These are phyloP conservation scores for Diplolepis rosae DNA, from an alignment of 2,888 invertebrate genomes.

Conservation along the genomic window DNA sequence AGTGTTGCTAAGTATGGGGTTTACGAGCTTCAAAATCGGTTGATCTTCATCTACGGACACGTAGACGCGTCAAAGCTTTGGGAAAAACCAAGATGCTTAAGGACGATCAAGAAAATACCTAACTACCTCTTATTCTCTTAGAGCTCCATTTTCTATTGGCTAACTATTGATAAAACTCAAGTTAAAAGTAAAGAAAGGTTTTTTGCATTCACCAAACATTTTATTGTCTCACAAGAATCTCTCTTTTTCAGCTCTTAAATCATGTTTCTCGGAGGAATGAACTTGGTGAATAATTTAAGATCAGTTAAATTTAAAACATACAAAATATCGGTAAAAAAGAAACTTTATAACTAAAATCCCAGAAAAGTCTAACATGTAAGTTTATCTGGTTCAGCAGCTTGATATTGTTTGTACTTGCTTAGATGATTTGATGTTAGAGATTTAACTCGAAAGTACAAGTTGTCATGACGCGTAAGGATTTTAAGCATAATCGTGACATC, in stretches of 20 bases:
- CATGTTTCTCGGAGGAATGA: too few relatives aligned
- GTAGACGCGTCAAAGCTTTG: conserved; percentile 27
- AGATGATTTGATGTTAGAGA: conserved; percentile 26
- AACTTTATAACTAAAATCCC: too few relatives aligned
- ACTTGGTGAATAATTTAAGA: too few relatives aligned
- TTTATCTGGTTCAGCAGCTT: conserved; percentile 26
- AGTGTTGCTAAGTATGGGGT: conserved; percentile 33
- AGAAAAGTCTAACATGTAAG: neutral
- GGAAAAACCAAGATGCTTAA: neutral
- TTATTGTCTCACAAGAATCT: too few relatives aligned
- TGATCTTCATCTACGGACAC: conserved; percentile 34
- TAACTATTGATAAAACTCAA: neutral
- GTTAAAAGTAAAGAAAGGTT: neutral
- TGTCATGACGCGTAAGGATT: conserved; percentile 63
- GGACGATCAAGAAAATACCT: neutral
- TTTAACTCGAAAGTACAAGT: conserved; percentile 58
- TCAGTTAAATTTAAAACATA: too few relatives aligned
- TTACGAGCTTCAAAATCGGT: conserved; percentile 33
- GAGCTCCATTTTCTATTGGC: neutral
- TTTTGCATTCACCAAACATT: too few relatives aligned
- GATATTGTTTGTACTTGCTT: conserved; percentile 34
- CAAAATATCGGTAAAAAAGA: too few relatives aligned
- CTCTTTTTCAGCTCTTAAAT: too few relatives aligned
- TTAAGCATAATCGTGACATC: conserved; percentile 38
- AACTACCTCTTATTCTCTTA: conserved; percentile 3